Conservation (phyloP, 1,140 invertebrate genomes). For the Cydia strobilella region DNA sequence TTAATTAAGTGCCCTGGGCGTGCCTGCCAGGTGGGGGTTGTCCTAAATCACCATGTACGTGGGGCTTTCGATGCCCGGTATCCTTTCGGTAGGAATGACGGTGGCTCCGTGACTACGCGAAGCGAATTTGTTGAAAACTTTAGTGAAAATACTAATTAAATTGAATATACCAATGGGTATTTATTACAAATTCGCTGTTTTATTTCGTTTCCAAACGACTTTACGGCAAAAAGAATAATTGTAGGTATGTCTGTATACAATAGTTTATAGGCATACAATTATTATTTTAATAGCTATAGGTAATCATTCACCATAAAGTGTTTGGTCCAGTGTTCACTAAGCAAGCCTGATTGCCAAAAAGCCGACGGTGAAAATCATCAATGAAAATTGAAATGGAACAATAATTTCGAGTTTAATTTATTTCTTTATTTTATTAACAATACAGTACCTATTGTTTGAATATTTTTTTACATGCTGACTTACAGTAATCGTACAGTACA, state of each 20-base stretch:
- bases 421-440: too few relatives aligned
- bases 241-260: background rate
- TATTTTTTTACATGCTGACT: too few relatives aligned
- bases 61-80: background rate
- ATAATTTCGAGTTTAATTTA: too few relatives aligned
- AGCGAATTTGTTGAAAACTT: conserved; percentile 4
- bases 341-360: too few relatives aligned
- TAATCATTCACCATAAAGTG: too few relatives aligned
- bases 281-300: too few relatives aligned
- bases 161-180: background rate
- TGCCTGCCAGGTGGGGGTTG: conserved; percentile 24
- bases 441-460: too few relatives aligned
- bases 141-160: background rate
- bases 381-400: too few relatives aligned
- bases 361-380: too few relatives aligned
- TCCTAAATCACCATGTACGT: conserved; percentile 31
- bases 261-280: too few relatives aligned
- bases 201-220: background rate
- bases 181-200: background rate
- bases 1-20: conserved; percentile 31
- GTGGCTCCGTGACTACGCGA: background rate
- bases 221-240: background rate
- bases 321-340: too few relatives aligned
- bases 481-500: too few relatives aligned
- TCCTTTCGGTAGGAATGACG: background rate